A percentile compares a stretch with the other conserved stretches of the same genome.
Conservation (phyloP, 2,797 vertebrate species). For the Sorex maritimensis region DNA sequence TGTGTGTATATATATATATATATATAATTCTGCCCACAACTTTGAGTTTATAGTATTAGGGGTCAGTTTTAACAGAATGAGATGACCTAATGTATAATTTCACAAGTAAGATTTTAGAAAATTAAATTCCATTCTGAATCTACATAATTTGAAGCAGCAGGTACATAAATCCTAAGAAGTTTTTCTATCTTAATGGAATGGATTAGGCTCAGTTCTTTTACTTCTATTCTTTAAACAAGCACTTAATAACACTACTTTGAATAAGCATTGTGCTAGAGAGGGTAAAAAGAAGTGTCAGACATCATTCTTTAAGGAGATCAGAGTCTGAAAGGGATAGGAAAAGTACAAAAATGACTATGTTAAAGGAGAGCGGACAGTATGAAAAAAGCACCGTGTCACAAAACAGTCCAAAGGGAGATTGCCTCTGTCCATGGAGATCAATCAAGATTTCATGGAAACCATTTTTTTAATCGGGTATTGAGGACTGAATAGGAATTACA, state of each 20-base stretch:
- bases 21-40: background rate
- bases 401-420: background rate
- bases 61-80: slow-evolving; percentile 38
- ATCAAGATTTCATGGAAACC: slow-evolving; percentile 21
- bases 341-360: slow-evolving; percentile 66
- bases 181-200: slow-evolving; percentile 52
- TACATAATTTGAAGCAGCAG: slow-evolving; percentile 41
- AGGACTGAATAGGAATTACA: slow-evolving; percentile 49
- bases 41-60: slow-evolving; percentile 37
- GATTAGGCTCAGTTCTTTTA: slow-evolving; percentile 18
- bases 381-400: slow-evolving; percentile 29
- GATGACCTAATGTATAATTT: slow-evolving; percentile 50
- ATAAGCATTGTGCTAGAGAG: slow-evolving; percentile 51
- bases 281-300: slow-evolving; percentile 45
- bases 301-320: slow-evolving; percentile 40
- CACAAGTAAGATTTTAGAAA: too few relatives aligned
- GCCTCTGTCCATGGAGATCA: background rate
- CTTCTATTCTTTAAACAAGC: slow-evolving; percentile 55
- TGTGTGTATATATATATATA: background rate
- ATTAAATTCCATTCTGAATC: too few relatives aligned
- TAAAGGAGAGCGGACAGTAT: background rate
- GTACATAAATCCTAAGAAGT: slow-evolving; percentile 43
- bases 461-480: background rate
- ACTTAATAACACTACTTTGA: slow-evolving; percentile 63
- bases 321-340: slow-evolving; percentile 21